A percentile compares a stretch with the other conserved stretches of the same genome.
phyloP scores from a whole-genome alignment of 2,888 invertebrate species.

The Morpho helenor region DNA sequence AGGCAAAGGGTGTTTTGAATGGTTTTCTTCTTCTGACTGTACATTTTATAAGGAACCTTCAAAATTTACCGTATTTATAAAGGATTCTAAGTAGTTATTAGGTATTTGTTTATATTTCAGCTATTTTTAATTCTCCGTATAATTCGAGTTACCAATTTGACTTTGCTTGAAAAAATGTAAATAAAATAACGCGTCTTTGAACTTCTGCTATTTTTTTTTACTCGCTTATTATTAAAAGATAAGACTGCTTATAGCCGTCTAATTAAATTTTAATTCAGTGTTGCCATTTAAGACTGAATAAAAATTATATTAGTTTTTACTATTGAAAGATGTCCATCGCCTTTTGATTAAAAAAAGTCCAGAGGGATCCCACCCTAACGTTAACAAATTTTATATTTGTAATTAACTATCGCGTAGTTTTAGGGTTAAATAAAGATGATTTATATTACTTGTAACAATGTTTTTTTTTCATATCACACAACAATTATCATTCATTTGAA shows the following conservation, averaged over 20 bases:
- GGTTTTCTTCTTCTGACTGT: conserved; percentile 65
- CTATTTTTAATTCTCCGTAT: conserved; percentile 52
- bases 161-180: conserved; percentile 59
- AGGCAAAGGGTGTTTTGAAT: conserved; percentile 70
- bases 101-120: conserved; percentile 22
- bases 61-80: conserved; percentile 52
- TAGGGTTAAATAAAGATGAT: conserved; percentile 61
- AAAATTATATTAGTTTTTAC: conserved; percentile 33
- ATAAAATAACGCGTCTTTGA: conserved; percentile 46
- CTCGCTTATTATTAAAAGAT: conserved; percentile 14
- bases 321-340: conserved; percentile 25
- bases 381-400: conserved; percentile 42
- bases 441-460: conserved; percentile 36
- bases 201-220: conserved; percentile 34
- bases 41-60: conserved; percentile 68
- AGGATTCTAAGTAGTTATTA: conserved; percentile 43
- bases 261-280: conserved; percentile 44
- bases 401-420: conserved; percentile 46
- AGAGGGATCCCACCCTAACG: conserved; percentile 65
- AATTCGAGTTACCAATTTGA: conserved; percentile 72
- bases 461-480: conserved; percentile 14
- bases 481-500: not conserved
- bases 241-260: conserved; percentile 23
- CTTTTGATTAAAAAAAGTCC: conserved; percentile 35
- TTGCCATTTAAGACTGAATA: conserved; percentile 62